Percentiles rank a stretch among this genome's conserved stretches.
Conservation (phyloP, 2,888 invertebrate genomes). For the Agrochola circellaris region DNA sequence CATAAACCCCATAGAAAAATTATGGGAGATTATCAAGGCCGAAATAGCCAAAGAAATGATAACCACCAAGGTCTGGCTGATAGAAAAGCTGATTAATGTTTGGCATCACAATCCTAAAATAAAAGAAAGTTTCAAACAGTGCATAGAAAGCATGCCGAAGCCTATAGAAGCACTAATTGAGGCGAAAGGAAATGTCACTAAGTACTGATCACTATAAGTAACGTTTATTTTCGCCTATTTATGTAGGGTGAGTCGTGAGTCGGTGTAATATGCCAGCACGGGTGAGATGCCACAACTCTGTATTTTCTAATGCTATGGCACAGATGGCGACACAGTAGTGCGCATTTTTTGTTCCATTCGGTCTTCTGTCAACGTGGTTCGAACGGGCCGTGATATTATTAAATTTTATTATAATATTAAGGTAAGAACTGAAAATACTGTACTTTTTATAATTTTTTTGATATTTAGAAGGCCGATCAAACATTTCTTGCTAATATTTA, state of each 20-base stretch:
- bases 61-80: background rate
- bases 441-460: background rate
- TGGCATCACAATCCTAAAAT: no score
- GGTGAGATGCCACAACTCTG: background rate
- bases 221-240: no score
- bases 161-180: no score
- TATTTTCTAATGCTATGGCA: background rate
- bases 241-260: no score
- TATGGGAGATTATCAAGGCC: background rate
- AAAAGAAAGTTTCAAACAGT: no score
- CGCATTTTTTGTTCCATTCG: background rate
- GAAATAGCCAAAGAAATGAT: no score
- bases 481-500: background rate
- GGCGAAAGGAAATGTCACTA: no score
- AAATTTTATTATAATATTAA: background rate
- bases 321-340: background rate
- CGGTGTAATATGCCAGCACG: background rate
- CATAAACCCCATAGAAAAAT: slow-evolving; percentile 1
- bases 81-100: background rate
- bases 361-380: background rate
- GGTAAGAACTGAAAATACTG: background rate
- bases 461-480: background rate
- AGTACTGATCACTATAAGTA: no score
- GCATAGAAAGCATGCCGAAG: no score
- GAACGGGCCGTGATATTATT: background rate